Base-by-base conservation (phyloP, 2,113 vertebrate species). In the Protobothrops flavoviridis region DNA sequence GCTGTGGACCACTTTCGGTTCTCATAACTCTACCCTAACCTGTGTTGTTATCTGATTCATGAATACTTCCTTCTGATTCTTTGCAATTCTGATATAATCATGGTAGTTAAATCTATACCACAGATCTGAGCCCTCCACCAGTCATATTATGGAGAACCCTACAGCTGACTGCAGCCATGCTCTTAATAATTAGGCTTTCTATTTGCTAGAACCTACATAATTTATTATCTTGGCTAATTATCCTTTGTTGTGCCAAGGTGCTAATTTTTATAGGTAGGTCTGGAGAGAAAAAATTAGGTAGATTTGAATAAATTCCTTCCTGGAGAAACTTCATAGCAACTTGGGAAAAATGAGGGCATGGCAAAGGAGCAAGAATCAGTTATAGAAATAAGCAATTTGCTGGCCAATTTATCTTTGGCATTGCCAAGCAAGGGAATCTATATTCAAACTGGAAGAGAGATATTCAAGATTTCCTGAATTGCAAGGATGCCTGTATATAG, bases 191-290 rank as follows among this genome's bases (percentile, higher is more conserved):
- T 98, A 98, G 98, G 96, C 98, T 97, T 97, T 98, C 97, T 98
- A 98, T 98, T 98, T 95, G 97, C 98, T 98, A 97, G 98, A 98
- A 97, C 97, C 97, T 98, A 98, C 98, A 98, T 98, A 98, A 98
- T 99, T 98, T 98, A 98, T 99, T 99, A 98, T 99, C 98, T 98
- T 98, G 98, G 98, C 98, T 99, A 99, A 99, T 99, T 99, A 98
- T 98, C 98, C 98, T 98, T 99, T 98, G 98, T 98, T 98, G 99
- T 98, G 53, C 90, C 94, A 95, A 92, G 91, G 89, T 94, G 94
- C 93, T 97, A 95, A 96, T 95, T 96, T 96, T 95, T 97, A 93
- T 96, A 92, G 94, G 90, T n/a, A 88, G 93, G 91, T 94, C 96
- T 95, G 94, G 87, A 93, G 94, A 87, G 93, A 92, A 94, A 94